A percentile compares a stretch with the other conserved stretches of the same genome.
These are phyloP conservation scores for Tadarida brasiliensis DNA, from an alignment of 2,797 vertebrate species.

Conservation along the genomic window DNA sequence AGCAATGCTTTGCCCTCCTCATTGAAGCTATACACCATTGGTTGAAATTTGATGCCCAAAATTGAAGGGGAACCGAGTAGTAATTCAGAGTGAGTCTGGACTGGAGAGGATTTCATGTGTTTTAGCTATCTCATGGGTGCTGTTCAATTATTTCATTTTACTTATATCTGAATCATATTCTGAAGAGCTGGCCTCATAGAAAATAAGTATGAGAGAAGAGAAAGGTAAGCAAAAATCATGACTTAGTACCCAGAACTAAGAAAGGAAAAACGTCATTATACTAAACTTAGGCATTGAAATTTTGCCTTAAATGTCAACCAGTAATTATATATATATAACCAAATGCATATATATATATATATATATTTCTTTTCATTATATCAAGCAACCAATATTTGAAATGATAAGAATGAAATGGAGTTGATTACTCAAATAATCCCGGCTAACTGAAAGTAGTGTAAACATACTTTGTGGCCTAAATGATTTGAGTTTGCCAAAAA, in stretches of 20 bases:
- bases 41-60: background rate
- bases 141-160: background rate
- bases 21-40: background rate
- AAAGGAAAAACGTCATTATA: background rate
- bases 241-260: background rate
- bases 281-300: background rate
- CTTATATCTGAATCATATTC: background rate
- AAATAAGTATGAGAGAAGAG: background rate
- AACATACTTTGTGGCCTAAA: background rate
- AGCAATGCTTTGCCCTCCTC: background rate
- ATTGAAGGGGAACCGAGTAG: background rate
- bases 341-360: too few species aligned
- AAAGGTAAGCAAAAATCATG: background rate
- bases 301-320: slow-evolving; percentile 17
- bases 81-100: background rate
- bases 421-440: background rate
- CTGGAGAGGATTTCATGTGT: background rate
- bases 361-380: background rate
- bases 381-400: background rate
- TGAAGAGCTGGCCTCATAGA: background rate
- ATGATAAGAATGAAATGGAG: background rate
- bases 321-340: too few species aligned
- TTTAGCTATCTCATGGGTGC: background rate
- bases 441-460: background rate
- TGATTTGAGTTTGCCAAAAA: background rate